Evolutionary conservation across 1,140 invertebrate species (phyloP), one percentile per base, ranked within the genome.

Genomic region (Drosophila pandora): DNA sequence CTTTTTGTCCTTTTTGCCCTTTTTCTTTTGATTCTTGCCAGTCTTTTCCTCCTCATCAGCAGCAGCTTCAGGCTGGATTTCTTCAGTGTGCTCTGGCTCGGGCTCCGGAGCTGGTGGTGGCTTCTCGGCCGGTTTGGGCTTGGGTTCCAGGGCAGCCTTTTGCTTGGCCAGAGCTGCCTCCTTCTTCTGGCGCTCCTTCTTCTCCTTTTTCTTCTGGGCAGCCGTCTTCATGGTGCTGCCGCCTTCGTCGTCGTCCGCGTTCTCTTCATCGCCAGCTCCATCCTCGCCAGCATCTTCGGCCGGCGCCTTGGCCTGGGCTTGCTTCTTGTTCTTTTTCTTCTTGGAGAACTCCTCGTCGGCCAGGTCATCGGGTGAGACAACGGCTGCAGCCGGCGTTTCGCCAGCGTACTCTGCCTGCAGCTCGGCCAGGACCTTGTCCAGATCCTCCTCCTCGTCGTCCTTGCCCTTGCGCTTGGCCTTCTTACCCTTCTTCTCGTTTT

Each of bases 141-240:
- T 92, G 28, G 92, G 90, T 61, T 94, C 93, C 62, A 92, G 91
- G 49, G 95, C 95, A 69, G 95, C 76, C 2, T 75, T 75, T 28
- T 90, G 89, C 63, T 83, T 91, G 8, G 90, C 90, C 85, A 81
- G 39, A 1, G 90, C 90, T 12, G 90, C 90, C 88, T 97, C 96
- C 53, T 94, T 93, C 76, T 96, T 97, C 82, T 97, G 95, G 34
- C 95, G 93, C 92, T 97, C 96, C 89, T 97, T 97, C 75, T 97
- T 97, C 76, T 97, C 96, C 85, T 96, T 97, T 76, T 96, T 97
- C 90, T 97, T 97, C 84, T 96, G 96, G 12, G 96, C 96, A 17
- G 96, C 95, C 22, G 95, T 95, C 92, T 97, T 97, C 21, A 97
- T 94, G 9, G 95, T 95, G 28, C 92, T 79, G 58, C 93, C 93